Percentiles rank a stretch among this genome's conserved stretches.
phyloP scores from a whole-genome alignment of 2,888 invertebrate genomes.

The Steinernema scapterisci region DNA sequence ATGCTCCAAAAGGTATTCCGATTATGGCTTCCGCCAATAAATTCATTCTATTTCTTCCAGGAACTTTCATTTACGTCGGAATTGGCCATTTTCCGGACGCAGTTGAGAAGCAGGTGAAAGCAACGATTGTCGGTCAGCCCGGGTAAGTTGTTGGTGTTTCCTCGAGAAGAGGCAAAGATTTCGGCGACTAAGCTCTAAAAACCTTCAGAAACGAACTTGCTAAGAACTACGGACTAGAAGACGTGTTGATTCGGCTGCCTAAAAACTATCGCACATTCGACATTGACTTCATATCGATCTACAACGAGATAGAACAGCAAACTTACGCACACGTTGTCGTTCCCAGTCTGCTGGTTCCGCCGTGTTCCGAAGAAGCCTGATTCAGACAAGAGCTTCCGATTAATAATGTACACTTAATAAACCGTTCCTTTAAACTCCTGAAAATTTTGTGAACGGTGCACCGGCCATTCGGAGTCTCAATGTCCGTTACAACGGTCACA shows the following conservation, averaged over 20 bases:
- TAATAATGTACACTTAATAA: slow-evolving; percentile 35
- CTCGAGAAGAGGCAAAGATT: too few relatives aligned
- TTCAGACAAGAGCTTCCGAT: slow-evolving; percentile 17
- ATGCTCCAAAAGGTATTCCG: not conserved
- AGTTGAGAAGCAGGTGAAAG: slow-evolving; percentile 50
- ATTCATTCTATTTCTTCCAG: slow-evolving; percentile 40
- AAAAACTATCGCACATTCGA: slow-evolving; percentile 56
- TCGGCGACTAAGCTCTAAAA: too few relatives aligned
- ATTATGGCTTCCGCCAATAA: slow-evolving; percentile 27
- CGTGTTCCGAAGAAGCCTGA: slow-evolving; percentile 47
- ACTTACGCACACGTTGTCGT: slow-evolving; percentile 53
- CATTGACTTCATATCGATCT: slow-evolving; percentile 56
- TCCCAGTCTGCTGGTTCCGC: slow-evolving; percentile 56
- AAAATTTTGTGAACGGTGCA: slow-evolving; percentile 43
- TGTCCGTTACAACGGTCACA: slow-evolving; percentile 53
- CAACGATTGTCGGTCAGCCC: slow-evolving; percentile 45
- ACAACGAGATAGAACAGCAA: slow-evolving; percentile 48
- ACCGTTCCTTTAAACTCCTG: not conserved
- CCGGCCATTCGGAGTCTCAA: slow-evolving; percentile 39
- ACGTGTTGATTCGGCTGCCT: slow-evolving; percentile 54
- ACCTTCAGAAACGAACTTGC: slow-evolving; percentile 51
- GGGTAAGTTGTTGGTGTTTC: slow-evolving; percentile 37
- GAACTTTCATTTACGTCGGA: slow-evolving; percentile 53
- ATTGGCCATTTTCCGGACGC: slow-evolving; percentile 55
- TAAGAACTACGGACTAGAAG: slow-evolving; percentile 47